Evolutionary conservation across 64 coral and sea anemone species (phyloP), one percentile per base, ranked within the genome.

Genomic region (Stichodactyla helianthus): DNA sequence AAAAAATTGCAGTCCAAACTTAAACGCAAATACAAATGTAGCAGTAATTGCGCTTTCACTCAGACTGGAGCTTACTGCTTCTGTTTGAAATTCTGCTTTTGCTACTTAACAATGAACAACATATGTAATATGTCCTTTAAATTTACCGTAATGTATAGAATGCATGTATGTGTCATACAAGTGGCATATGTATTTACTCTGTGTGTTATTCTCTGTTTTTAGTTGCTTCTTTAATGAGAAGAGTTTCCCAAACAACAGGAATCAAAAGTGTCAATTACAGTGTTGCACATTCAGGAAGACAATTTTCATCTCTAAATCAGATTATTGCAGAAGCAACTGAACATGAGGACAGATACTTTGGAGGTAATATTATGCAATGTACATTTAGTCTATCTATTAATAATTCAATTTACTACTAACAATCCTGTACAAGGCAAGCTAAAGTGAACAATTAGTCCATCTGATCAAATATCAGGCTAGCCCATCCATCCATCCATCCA

Each of bases 291-390:
- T 50, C 84, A 0, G 57, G 53, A 6, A 70, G 86, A 28, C 52
- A n/a, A 50, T 98, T 93, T 93, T 18, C 68, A 35, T 82, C 87
- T 83, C 93, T 82, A 70, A 89, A 94, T 23, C 79, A 95, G 53
- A 83, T 98, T 85, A 87, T 89, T 22, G 62, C 88, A 50, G 89
- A 92, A 53, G 93, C 82, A 22, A 88, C 96, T 55, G 87, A 98
- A 52, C n/a, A 88, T 84, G 89, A 94, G 20, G 50, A 89, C 51
- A 84, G 62, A 18, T 98, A 94, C 44, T 87, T 89, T 70, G 96
- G 89, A 95, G 96, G 96, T 98, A 93, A 13, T 7, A 22, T 17
- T 52, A 10, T 58, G 8, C 0, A 6, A 17, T 70, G 6, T 22
- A 23, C 22, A 70, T 70, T 6, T 23, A 1, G 5, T 4, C 2